phyloP scores from a whole-genome alignment of 2,113 vertebrate genomes.

The Microtus oregoni region DNA sequence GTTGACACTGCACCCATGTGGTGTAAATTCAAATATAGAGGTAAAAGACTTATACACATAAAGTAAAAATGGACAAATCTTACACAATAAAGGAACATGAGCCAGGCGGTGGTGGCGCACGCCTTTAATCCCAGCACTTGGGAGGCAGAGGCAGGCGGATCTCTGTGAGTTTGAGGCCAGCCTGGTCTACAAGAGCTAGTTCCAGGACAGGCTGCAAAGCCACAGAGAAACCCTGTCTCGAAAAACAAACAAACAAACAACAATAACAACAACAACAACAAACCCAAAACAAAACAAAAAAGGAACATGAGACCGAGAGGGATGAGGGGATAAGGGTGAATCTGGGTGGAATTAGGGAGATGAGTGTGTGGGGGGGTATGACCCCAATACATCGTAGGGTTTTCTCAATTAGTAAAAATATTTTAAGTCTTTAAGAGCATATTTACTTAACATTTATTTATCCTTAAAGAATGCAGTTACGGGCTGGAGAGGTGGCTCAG shows the following conservation, averaged over 20 bases:
- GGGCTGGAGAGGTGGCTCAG: too few relatives aligned
- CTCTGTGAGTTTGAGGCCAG: too few relatives aligned
- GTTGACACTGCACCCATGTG: background rate
- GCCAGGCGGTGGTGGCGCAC: too few relatives aligned
- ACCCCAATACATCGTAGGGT: background rate
- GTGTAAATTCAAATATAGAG: background rate
- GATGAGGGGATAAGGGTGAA: background rate
- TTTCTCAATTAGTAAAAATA: background rate
- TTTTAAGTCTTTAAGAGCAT: background rate
- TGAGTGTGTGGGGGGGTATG: background rate
- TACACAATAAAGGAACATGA: background rate
- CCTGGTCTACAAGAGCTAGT: too few relatives aligned
- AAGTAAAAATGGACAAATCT: background rate
- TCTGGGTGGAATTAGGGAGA: background rate
- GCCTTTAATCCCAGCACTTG: too few relatives aligned
- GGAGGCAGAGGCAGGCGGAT: too few relatives aligned
- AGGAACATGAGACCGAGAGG: background rate
- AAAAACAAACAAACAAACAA: too few relatives aligned
- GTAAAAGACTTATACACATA: background rate
- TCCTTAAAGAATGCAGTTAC: background rate
- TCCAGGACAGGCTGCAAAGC: too few relatives aligned
- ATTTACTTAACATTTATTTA: background rate
- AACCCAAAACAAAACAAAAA: background rate
- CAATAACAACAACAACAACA: too few relatives aligned
- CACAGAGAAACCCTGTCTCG: too few relatives aligned